Base-by-base conservation (phyloP, 2,888 invertebrate genomes). In the Limenitis camilla region DNA sequence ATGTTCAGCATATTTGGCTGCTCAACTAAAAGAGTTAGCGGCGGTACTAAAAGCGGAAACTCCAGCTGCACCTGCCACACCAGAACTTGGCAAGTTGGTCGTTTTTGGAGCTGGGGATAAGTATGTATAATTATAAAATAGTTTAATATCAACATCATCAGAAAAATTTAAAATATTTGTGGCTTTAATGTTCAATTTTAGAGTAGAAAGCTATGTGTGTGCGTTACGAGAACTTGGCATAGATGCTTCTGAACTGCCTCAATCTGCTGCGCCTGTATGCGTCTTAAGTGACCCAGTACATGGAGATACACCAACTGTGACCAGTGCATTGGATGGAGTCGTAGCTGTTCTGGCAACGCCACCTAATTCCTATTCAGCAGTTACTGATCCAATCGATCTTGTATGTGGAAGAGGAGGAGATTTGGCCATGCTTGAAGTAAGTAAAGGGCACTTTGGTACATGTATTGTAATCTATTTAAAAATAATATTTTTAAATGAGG, bases 361-460 rank as follows among this genome's bases (percentile, higher is more conserved):
- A 0, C 93, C 94, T 0, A 94, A 94, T 69, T 94, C 94, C 0
- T 94, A 93, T 68, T 93, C 94, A 0, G 93, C 94, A 0, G 92
- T 95, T 28, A 89, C 89, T 0, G 94, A 95, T 71, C 93, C 94
- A 0, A 94, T 95, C 5, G 94, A 95, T 66, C 79, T 95, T 65
- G 94, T 92, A n/a, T 93, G 92, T 63, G 92, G 92, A 5, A 88
- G 94, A 32, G 94, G 93, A 1, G 95, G 95, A 0, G 94, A 95
- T 71, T 78, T 93, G 5, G 88, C 90, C 8, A 92, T 95, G 89
- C 79, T 95, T 45, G 93, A 94, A 84, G 90, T 91, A 10, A 38
- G 2, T 8, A 7, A 3, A 11, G n/a, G 5, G 6, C 10, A 1
- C n/a, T n/a, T n/a, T n/a, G n/a, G n/a, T n/a, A n/a, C 29, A 8